phyloP scores from a whole-genome alignment of 2,113 vertebrate genomes.

The Vimba vimba region DNA sequence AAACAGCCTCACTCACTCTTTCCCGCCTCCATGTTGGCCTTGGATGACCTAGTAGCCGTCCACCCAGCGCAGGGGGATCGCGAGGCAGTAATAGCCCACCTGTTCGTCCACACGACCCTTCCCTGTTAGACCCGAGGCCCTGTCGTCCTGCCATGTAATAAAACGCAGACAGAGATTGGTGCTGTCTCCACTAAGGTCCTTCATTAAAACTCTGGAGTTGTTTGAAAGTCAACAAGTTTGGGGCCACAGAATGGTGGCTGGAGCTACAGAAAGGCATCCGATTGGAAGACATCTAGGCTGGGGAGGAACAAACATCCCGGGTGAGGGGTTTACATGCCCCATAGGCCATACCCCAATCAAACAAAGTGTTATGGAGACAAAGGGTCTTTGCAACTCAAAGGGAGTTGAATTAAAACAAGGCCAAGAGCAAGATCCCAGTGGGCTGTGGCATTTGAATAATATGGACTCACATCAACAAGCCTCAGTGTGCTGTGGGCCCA shows the following conservation, averaged over 20 bases:
- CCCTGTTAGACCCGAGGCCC: conserved; percentile 47
- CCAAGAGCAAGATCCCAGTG: conserved; percentile 34
- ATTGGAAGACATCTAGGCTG: conserved; percentile 17
- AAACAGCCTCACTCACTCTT: conserved; percentile 43
- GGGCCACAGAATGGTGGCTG: not conserved
- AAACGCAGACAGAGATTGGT: conserved; percentile 20
- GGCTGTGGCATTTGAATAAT: conserved; percentile 46
- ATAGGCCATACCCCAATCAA: conserved; percentile 29
- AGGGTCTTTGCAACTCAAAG: conserved; percentile 29
- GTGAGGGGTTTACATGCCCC: conserved; percentile 25
- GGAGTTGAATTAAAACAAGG: conserved; percentile 30
- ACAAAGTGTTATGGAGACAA: conserved; percentile 38
- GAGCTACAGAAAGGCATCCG: conserved; percentile 6
- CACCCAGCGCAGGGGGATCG: conserved; percentile 5
- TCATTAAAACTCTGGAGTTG: conserved; percentile 55
- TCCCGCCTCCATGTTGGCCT: conserved; percentile 45
- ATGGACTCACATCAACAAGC: conserved; percentile 32
- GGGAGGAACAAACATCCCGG: not conserved
- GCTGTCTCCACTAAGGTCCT: conserved; percentile 30
- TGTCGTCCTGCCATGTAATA: conserved; percentile 41
- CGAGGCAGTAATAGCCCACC: conserved; percentile 49
- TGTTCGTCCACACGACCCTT: conserved; percentile 53
- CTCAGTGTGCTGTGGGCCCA: conserved; percentile 24
- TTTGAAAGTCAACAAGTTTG: conserved; percentile 64
- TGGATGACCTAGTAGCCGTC: conserved; percentile 38